Base-by-base conservation (phyloP, 2,113 vertebrate genomes). In the Plecotus auritus region DNA sequence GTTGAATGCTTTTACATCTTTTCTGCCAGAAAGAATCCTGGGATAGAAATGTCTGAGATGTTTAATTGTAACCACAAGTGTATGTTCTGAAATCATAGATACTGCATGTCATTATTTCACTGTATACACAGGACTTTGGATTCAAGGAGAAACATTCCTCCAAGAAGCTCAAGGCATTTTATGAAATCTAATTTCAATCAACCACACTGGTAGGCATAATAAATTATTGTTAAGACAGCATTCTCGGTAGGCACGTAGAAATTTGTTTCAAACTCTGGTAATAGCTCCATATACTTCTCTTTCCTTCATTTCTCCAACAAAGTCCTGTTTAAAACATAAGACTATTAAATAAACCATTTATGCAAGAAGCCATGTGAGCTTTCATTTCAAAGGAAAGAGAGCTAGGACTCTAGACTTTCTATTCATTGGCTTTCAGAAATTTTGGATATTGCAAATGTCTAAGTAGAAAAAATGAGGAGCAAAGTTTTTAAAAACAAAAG, bases 171-270 rank as follows among this genome's bases (percentile, higher is more conserved):
- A 32, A 45, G 77, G 37, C 42, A 56, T 82, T 95, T 94, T 90
- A 67, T 70, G 93, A 91, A 94, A 84, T 66, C 56, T 69, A 74
- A 88, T 83, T 94, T 80, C 59, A 86, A 28, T 74, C 49, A 64
- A n/a, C 64, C 11, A 30, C 64, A 94, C 7, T 1, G n/a, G 30
- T 47, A 4, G 69, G 17, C 17, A 32, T 28, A 82, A 83, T 72
- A 84, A 88, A 84, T 73, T 42, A 80, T 22, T 35, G 47, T 73
- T 80, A 56, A 91, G 26, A 81, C 35, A 66, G 20, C 40, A 61
- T 26, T 81, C 87, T 94, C 73, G 13, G 28, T 30, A 30, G n/a
- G 0, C 74, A 94, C 3, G 23, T 37, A 88, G 73, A 88, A 67
- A 45, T 40, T 64, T 96, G 28, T 83, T 88, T 40, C 78, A 72